Evolutionary conservation across 2,888 invertebrate genomes (phyloP), one percentile per base, ranked within the genome.

Genomic region (Pachliopta kotzebuea): DNA sequence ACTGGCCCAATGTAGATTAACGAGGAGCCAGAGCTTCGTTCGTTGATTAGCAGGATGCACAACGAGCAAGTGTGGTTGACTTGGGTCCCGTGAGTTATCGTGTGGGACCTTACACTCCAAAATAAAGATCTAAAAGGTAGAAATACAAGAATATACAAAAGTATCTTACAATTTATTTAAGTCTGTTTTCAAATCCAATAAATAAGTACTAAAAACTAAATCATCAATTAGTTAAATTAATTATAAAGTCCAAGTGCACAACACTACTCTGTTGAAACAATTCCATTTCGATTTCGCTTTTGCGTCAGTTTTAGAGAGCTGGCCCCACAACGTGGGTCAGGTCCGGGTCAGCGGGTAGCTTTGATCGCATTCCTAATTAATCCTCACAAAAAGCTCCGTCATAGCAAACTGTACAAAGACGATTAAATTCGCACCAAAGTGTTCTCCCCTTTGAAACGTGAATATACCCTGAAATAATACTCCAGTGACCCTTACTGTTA

Each of bases 291-390:
- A 31, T 55, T 63, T 23, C 18, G 21, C 50, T 45, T 45, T 57
- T 59, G 21, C 55, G 45, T 26, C 45, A 45, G 29, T 14, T 58
- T 58, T 31, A 63, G 58, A 50, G 62, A 37, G 58, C 53, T 63
- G 54, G 58, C 49, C 54, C 20, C 26, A n/a, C 29, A 45, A 49
- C 52, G 21, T 53, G 50, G 63, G 49, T 59, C 58, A 54, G 54
- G 31, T 49, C 26, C 49, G 54, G 63, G 63, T 63, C 63, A 63
- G 45, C 53, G 54, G 54, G 17, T 54, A 54, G 58, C 63, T 63
- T 63, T 63, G 63, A 55, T 59, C 63, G 54, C 55, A 63, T 63
- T 59, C 63, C 29, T 59, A 63, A 63, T 63, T 63, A 56, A 55
- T 59, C 55, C 59, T 55, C 49, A 63, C 59, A 63, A 60, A 59